These are phyloP conservation scores for Zosterops japonicus DNA, from an alignment of 2,113 vertebrate genomes.

Conservation along the genomic window DNA sequence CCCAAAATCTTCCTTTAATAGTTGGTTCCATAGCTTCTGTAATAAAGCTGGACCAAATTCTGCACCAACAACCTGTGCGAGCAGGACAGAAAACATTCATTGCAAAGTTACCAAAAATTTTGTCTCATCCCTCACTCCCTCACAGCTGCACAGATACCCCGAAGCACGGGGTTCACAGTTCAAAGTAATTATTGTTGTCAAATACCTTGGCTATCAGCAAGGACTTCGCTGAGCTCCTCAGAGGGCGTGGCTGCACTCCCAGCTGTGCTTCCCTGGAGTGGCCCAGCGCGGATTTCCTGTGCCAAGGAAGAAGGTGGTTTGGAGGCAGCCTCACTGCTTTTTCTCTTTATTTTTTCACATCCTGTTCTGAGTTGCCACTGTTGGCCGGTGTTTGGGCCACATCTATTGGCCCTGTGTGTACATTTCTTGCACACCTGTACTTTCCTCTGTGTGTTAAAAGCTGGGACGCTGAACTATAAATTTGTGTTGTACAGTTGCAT, in stretches of 20 bases:
- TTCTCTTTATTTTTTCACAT: background rate
- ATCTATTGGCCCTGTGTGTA: background rate
- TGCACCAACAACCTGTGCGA: background rate
- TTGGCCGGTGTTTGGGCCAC: background rate
- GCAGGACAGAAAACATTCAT: background rate
- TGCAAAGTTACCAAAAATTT: background rate
- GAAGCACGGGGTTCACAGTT: background rate
- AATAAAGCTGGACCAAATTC: background rate
- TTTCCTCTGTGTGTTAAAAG: background rate
- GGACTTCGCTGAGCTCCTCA: background rate
- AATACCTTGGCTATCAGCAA: slow-evolving; percentile 27
- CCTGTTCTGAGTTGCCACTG: background rate
- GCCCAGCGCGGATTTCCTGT: background rate
- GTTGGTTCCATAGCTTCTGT: background rate
- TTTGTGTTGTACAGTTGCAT: background rate
- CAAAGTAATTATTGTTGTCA: background rate
- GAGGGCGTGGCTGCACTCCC: background rate
- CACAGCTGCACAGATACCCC: background rate
- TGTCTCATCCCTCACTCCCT: background rate
- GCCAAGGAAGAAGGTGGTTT: background rate
- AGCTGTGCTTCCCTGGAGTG: background rate
- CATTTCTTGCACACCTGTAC: background rate
- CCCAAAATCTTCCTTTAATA: background rate
- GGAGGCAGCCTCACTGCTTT: background rate
- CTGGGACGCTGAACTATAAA: background rate